phyloP scores from a whole-genome alignment of 2,113 vertebrate species.

The Tretioscincus oriximinensis region DNA sequence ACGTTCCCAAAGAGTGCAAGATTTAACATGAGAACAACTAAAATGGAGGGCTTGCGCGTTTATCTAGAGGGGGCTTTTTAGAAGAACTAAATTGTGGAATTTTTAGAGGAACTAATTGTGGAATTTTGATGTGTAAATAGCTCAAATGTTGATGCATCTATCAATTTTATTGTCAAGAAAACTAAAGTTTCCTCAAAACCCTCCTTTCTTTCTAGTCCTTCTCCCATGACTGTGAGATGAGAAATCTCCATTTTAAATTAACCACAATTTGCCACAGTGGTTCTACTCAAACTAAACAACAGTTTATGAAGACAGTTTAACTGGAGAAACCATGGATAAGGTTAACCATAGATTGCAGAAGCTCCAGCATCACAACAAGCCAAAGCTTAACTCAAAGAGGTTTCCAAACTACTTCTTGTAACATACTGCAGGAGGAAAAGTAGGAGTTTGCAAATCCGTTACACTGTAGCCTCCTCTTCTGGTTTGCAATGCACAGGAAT shows the following conservation, averaged over 20 bases:
- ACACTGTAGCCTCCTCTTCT: neutral
- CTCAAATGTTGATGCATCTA: neutral
- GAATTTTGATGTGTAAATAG: neutral
- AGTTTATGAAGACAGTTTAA: neutral
- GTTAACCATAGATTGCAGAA: neutral
- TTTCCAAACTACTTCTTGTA: neutral
- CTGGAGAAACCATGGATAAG: too few relatives aligned
- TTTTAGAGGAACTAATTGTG: neutral
- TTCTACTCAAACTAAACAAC: neutral
- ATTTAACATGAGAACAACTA: fast-evolving
- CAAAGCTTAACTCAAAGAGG: neutral
- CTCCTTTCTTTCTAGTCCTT: neutral
- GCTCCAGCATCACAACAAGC: neutral
- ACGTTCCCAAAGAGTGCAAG: neutral
- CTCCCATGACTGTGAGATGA: neutral
- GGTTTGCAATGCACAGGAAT: too few relatives aligned
- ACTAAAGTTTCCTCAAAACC: neutral
- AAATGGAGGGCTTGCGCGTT: neutral
- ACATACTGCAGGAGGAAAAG: too few relatives aligned
- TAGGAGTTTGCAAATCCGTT: too few relatives aligned
- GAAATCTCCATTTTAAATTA: neutral
- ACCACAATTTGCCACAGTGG: neutral
- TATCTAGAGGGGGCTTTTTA: neutral
- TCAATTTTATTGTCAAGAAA: neutral
- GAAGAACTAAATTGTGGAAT: too few relatives aligned